Evolutionary conservation across 92 coral and sea anemone genomes (phyloP), one percentile per base, ranked within the genome.

Genomic region (Montipora capitata): DNA sequence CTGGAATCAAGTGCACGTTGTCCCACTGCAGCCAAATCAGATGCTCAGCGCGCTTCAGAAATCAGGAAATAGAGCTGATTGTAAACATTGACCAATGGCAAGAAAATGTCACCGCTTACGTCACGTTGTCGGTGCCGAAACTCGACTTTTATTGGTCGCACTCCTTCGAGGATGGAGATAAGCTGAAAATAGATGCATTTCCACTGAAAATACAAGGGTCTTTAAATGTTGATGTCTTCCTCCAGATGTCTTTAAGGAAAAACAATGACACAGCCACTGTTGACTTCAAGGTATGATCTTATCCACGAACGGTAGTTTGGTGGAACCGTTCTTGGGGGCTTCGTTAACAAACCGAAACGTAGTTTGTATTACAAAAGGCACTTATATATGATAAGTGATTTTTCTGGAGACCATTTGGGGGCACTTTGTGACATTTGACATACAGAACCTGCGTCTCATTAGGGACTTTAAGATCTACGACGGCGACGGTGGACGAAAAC

Each of bases 1-100:
- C 77, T 1, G 77, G 61, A 27, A 48, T 73, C 39, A 45, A 45
- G 2, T 73, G 77, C 16, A 45, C 77, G 10, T 13, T 40, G 4
- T 41, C 67, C 40, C 35, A 54, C 90, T 86, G 90, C 14, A 52
- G 57, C 27, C 59, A 67, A 35, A 78, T 86, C 85, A 86, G 77
- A 20, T 86, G 90, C 78, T 65, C 90, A 43, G 61, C 15, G 4
- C 67, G 45, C 59, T 86, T 86, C 72, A 54, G 57, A 13, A 42
- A 14, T 3, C 17, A 77, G 48, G 69, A 51, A 13, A 44, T 78
- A 16, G 10, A 9, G 39, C 59, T 86, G 83, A 20, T 59, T 14
- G 9, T 68, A 44, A 11, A 45, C 35, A 57, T 76, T 78, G 3
- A 41, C 48, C 39, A 40, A 20, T 68, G 84, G 68, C n/a, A 13